These are phyloP conservation scores for Acanthiza pusilla DNA, from an alignment of 2,797 vertebrate genomes.

Conservation along the genomic window DNA sequence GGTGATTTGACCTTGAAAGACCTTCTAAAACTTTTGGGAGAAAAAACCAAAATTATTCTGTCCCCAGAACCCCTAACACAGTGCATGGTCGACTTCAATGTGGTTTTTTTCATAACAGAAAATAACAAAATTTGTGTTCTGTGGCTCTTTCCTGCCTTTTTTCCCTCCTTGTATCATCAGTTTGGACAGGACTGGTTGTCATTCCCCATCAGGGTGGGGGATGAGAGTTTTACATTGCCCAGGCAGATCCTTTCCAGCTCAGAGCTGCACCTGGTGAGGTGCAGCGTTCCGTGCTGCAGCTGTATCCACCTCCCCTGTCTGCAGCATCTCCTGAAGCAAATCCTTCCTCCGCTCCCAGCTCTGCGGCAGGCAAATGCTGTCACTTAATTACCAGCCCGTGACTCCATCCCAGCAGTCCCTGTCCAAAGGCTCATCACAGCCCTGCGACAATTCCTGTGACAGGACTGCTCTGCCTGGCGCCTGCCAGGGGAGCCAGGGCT, in stretches of 20 bases:
- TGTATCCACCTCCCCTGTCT: background rate
- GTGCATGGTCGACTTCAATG: accelerated
- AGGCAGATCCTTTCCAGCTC: background rate
- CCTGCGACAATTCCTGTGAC: background rate
- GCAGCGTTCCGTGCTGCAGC: background rate
- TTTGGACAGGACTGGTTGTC: background rate
- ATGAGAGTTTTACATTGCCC: background rate
- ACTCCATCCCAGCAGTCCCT: background rate
- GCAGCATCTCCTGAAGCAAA: background rate
- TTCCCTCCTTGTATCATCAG: background rate
- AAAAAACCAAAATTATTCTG: background rate
- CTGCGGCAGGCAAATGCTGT: background rate
- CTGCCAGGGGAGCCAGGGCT: accelerated
- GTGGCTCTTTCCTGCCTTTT: background rate
- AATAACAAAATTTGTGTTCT: background rate
- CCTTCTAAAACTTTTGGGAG: background rate
- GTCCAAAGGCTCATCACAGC: background rate
- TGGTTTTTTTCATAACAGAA: background rate
- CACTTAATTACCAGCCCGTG: background rate
- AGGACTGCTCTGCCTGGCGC: background rate
- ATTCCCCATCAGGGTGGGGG: background rate
- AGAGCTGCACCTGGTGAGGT: background rate
- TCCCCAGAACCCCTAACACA: background rate
- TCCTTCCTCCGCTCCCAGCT: background rate
- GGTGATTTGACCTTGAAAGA: background rate